phyloP scores from a whole-genome alignment of 2,113 vertebrate species.

The Spilogale gracilis region DNA sequence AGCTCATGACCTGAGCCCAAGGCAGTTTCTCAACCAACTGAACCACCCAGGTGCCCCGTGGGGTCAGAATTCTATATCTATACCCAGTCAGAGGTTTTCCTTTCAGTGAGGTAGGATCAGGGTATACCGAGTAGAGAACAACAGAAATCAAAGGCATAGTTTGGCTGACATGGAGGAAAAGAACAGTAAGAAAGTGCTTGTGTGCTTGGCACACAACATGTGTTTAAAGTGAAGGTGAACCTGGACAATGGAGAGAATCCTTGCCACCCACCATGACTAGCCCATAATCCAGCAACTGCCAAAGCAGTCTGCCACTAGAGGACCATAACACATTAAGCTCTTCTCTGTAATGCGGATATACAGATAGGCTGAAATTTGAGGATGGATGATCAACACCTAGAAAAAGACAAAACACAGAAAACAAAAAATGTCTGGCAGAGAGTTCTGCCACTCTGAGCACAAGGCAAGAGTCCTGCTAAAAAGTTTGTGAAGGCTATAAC shows the following conservation, averaged over 20 bases:
- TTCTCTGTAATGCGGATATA: rapidly evolving
- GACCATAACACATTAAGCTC: rapidly evolving
- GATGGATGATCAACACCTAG: neutral
- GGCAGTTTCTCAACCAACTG: too few species aligned
- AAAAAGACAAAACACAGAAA: neutral
- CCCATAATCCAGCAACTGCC: neutral
- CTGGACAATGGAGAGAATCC: neutral
- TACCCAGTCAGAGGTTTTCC: neutral
- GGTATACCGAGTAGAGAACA: neutral
- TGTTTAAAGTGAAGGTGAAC: neutral
- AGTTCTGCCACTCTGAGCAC: neutral
- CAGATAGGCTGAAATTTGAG: neutral
- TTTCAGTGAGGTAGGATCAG: neutral
- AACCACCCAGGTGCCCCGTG: neutral
- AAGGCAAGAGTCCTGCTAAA: neutral
- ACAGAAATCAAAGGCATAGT: neutral
- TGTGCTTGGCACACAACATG: neutral
- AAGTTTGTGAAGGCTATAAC: neutral
- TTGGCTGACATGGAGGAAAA: neutral
- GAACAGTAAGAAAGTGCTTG: neutral
- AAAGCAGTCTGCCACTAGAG: neutral
- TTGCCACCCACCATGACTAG: neutral
- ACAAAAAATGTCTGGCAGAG: neutral
- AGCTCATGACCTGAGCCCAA: too few species aligned
- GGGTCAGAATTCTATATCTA: neutral